phyloP scores from a whole-genome alignment of 1,140 invertebrate species.

The Acyrthosiphon pisum region DNA sequence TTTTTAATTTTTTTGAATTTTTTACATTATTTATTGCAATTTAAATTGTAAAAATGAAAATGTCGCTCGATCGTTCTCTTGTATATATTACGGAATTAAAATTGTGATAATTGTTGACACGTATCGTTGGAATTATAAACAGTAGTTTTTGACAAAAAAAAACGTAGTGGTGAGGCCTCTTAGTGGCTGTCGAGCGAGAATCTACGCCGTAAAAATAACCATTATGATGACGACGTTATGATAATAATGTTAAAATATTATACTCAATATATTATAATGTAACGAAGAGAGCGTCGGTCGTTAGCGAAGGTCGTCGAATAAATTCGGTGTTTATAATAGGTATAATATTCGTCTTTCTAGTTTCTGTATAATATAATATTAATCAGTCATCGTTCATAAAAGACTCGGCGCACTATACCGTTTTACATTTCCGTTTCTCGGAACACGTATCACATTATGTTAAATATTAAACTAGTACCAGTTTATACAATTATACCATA shows the following conservation, averaged over 20 bases:
- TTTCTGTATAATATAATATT: neutral
- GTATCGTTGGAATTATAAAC: neutral
- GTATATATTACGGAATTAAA: too few relatives aligned
- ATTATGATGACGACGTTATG: too few relatives aligned
- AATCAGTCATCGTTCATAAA: neutral
- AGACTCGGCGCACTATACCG: neutral
- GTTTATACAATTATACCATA: neutral
- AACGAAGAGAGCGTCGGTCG: too few relatives aligned
- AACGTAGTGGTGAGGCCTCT: too few relatives aligned
- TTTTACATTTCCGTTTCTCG: neutral
- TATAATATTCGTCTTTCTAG: too few relatives aligned
- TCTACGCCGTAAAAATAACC: neutral
- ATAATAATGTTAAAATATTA: neutral
- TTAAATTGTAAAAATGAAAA: too few relatives aligned
- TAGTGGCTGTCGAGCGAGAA: neutral
- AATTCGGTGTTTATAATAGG: neutral
- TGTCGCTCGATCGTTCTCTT: too few relatives aligned
- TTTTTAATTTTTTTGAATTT: too few relatives aligned
- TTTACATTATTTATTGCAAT: too few relatives aligned
- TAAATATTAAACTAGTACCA: neutral
- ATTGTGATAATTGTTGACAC: too few relatives aligned
- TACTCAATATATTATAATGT: neutral
- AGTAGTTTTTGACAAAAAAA: accelerated
- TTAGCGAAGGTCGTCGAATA: neutral
- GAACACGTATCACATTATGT: neutral